phyloP scores from a whole-genome alignment of 2,113 vertebrate species.

The Geococcyx californianus region DNA sequence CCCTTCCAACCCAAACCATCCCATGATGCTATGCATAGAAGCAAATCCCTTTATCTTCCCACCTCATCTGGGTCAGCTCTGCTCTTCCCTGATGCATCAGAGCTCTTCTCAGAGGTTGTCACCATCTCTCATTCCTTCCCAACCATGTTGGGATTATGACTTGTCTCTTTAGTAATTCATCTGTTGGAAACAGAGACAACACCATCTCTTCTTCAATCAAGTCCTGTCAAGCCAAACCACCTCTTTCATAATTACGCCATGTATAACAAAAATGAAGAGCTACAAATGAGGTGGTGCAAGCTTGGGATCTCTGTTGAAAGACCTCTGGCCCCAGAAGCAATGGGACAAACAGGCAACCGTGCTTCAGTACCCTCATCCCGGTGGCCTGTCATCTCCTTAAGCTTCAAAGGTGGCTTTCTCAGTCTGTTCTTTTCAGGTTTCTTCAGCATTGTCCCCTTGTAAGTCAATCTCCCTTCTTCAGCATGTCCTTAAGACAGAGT shows the following conservation, averaged over 20 bases:
- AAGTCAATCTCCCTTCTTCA: background rate
- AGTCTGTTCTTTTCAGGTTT: background rate
- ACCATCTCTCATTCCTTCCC: no score
- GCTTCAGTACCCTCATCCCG: background rate
- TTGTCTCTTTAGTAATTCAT: background rate
- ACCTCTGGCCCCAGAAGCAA: background rate
- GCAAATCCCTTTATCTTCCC: background rate
- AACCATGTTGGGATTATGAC: background rate
- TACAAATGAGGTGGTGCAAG: background rate
- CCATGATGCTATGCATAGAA: background rate
- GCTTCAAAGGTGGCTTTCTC: background rate
- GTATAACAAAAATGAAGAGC: background rate
- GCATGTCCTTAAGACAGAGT: background rate
- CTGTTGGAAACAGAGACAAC: background rate
- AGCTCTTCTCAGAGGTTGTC: background rate
- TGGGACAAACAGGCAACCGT: background rate
- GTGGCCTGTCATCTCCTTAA: background rate
- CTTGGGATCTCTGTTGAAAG: background rate
- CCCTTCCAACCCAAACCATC: no score
- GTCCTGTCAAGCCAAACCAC: background rate
- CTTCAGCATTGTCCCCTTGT: background rate
- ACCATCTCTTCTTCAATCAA: background rate
- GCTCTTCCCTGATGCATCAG: background rate
- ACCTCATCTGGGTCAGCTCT: fast-evolving
- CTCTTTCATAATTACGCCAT: background rate